Conservation (phyloP, 2,113 vertebrate genomes). For the Phrynosoma platyrhinos region DNA sequence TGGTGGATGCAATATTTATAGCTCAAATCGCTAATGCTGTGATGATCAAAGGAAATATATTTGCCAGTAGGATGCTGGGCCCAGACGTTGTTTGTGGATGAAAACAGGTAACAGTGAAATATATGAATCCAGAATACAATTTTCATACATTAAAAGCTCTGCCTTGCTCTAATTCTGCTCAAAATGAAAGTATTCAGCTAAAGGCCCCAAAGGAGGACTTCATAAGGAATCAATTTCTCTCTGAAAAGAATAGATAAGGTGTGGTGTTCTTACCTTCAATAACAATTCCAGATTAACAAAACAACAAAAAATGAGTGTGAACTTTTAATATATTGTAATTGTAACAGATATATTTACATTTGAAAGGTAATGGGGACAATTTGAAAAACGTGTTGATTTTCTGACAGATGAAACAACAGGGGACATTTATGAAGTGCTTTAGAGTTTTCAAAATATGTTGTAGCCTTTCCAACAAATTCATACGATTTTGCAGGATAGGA, state of each 20-base stretch:
- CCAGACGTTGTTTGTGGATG: conserved; percentile 47
- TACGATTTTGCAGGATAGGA: too few relatives aligned
- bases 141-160: conserved; percentile 60
- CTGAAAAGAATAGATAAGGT: conserved; percentile 28
- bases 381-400: conserved; percentile 29
- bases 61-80: conserved; percentile 48
- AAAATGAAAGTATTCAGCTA: conserved; percentile 53
- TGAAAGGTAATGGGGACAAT: conserved; percentile 26
- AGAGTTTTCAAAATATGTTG: too few relatives aligned
- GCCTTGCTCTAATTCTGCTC: conserved; percentile 41
- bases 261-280: conserved; percentile 39
- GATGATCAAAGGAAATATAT: conserved; percentile 70
- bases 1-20: conserved; percentile 68
- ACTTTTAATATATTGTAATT: conserved; percentile 31
- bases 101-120: conserved; percentile 52
- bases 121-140: conserved; percentile 61
- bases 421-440: too few relatives aligned
- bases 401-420: background rate
- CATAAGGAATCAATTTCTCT: conserved; percentile 43
- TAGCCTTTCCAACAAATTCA: too few relatives aligned
- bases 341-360: conserved; percentile 23
- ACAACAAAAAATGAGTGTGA: conserved; percentile 38
- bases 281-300: conserved; percentile 45
- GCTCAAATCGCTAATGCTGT: conserved; percentile 57
- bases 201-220: conserved; percentile 46